Conservation (phyloP, 2,888 invertebrate genomes). For the Rhaphigaster nebulosa region DNA sequence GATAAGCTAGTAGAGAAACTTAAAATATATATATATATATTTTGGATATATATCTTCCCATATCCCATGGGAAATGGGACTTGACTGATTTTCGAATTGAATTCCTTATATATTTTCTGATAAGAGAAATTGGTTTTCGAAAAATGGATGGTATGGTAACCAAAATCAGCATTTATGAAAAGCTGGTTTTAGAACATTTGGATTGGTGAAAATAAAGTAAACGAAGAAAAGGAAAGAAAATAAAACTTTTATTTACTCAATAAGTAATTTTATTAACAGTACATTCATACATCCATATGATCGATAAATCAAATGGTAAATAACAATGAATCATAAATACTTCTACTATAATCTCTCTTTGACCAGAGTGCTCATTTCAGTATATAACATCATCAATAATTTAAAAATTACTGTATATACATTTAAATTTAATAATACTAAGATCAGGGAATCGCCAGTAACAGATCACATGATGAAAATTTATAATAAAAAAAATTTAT, state of each 20-base stretch:
- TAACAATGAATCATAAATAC: conserved; percentile 28
- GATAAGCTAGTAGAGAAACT: too few species aligned
- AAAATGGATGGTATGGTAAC: too few species aligned
- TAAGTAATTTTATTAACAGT: conserved; percentile 30
- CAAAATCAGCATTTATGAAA: too few species aligned
- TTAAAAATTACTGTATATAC: conserved; percentile 53
- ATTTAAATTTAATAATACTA: conserved; percentile 48
- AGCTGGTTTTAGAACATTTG: too few species aligned
- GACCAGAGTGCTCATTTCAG: conserved; percentile 52
- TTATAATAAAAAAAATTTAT: background rate
- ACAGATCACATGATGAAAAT: background rate
- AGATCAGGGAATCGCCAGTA: background rate
- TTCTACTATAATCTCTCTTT: conserved; percentile 22
- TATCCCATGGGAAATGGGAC: too few species aligned
- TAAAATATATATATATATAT: too few species aligned
- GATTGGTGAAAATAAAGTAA: too few species aligned
- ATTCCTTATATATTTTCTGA: too few species aligned
- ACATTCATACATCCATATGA: conserved; percentile 41
- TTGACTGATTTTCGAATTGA: too few species aligned
- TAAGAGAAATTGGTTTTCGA: too few species aligned
- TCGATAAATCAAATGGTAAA: background rate
- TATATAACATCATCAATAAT: conserved; percentile 54
- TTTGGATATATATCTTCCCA: too few species aligned
- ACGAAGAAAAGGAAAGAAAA: background rate
- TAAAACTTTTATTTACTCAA: background rate